Percentiles rank a stretch among this genome's conserved stretches.
Evolutionary conservation across 2,888 invertebrate species (phyloP).

Genomic region (Cataglyphis cursor): DNA sequence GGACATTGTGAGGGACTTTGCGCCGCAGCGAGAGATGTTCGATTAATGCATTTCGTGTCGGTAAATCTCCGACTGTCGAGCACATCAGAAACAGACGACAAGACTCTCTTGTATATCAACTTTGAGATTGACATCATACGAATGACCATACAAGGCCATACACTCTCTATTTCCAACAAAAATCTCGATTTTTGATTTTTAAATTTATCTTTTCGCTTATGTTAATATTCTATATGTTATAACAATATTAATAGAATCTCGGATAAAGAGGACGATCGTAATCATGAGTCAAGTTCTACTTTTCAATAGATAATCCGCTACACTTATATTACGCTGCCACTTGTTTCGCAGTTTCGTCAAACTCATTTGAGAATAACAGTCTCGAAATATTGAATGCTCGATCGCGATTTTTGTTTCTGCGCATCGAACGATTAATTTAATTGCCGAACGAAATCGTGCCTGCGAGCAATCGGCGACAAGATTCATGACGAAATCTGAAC

Average conservation of each 20-base stretch:
- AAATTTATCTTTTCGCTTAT: slow-evolving; percentile 13
- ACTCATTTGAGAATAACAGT: background rate
- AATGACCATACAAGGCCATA: background rate
- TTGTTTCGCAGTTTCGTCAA: background rate
- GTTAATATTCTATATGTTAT: background rate
- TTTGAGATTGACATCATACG: slow-evolving; percentile 15
- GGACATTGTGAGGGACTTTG: slow-evolving; percentile 39
- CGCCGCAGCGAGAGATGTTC: slow-evolving; percentile 23
- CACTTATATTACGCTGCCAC: slow-evolving; percentile 7
- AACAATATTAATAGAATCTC: background rate
- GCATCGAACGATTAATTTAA: slow-evolving; percentile 61
- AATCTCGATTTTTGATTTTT: background rate
- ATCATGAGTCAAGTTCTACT: background rate
- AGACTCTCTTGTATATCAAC: slow-evolving; percentile 18
- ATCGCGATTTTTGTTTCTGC: slow-evolving; percentile 35
- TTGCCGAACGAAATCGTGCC: slow-evolving; percentile 55
- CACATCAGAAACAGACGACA: slow-evolving; percentile 21
- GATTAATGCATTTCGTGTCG: slow-evolving; percentile 46
- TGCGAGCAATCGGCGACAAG: slow-evolving; percentile 35
- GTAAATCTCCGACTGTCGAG: slow-evolving; percentile 14
- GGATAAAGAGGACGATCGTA: no score
- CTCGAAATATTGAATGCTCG: slow-evolving; percentile 20
- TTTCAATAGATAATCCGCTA: slow-evolving; percentile 7
- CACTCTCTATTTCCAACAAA: background rate
- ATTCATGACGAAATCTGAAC: slow-evolving; percentile 62